phyloP scores from a whole-genome alignment of 1,140 invertebrate species.

The Medauroidea extradentata region DNA sequence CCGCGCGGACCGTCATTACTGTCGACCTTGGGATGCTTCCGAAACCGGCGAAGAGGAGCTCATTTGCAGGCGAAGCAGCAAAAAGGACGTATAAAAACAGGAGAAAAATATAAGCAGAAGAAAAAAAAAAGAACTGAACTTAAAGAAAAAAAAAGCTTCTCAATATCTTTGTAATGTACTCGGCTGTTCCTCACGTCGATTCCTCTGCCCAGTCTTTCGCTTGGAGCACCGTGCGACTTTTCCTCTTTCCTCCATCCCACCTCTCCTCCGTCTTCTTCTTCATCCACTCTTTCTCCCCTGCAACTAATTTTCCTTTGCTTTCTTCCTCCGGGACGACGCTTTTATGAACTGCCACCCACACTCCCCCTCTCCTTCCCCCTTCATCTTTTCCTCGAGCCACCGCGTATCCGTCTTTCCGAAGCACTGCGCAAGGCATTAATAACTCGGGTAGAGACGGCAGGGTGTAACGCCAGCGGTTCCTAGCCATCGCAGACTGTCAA shows the following conservation, averaged over 20 bases:
- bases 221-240: too few relatives aligned
- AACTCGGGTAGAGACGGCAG: neutral
- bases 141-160: too few relatives aligned
- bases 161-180: neutral
- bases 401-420: neutral
- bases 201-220: neutral
- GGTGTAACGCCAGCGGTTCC: neutral
- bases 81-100: too few relatives aligned
- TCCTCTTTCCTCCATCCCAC: neutral
- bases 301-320: constrained; percentile 6
- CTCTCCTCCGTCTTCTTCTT: neutral
- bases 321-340: constrained; percentile 4
- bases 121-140: too few relatives aligned
- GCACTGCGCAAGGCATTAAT: too few relatives aligned
- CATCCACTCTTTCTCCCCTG: neutral
- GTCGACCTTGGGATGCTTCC: too few relatives aligned
- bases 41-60: too few relatives aligned
- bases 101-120: too few relatives aligned
- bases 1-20: too few relatives aligned
- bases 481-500: too few relatives aligned
- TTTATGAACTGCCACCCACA: constrained; percentile 6
- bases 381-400: neutral
- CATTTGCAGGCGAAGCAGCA: too few relatives aligned
- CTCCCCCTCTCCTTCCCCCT: neutral
- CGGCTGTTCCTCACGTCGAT: constrained; percentile 5